Conservation (phyloP, 2,888 invertebrate genomes). For the Dolomedes plantarius region DNA sequence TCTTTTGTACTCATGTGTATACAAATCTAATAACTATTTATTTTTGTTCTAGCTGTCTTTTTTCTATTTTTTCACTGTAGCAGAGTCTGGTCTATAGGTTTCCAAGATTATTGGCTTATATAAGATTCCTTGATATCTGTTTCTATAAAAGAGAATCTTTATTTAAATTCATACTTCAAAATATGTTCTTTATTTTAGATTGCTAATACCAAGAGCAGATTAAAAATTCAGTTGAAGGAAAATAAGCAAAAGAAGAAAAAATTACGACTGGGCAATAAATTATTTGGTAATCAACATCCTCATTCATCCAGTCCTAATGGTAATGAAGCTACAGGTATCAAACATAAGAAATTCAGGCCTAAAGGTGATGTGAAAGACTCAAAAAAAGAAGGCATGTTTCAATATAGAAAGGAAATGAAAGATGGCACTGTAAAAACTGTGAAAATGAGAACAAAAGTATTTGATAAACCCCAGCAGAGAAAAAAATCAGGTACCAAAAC, state of each 20-base stretch:
- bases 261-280: constrained; percentile 74
- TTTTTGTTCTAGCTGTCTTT: too few species aligned
- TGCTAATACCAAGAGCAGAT: constrained; percentile 30
- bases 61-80: too few species aligned
- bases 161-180: too few species aligned
- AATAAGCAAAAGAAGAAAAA: constrained; percentile 73
- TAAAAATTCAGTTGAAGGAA: constrained; percentile 33
- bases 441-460: constrained; percentile 66
- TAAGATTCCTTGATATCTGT: too few species aligned
- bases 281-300: constrained; percentile 20
- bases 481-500: constrained; percentile 9
- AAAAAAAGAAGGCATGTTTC: constrained; percentile 72
- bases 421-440: constrained; percentile 50
- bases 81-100: too few species aligned
- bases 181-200: constrained; percentile 1
- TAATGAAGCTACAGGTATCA: constrained; percentile 1
- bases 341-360: constrained; percentile 50
- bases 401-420: constrained; percentile 55
- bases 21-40: too few species aligned
- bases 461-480: constrained; percentile 29
- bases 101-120: too few species aligned
- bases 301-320: not conserved
- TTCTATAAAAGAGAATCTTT: too few species aligned
- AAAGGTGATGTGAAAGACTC: constrained; percentile 73
- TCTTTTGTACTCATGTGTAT: too few species aligned